Conservation (phyloP, 2,113 vertebrate genomes). For the Ophiodon elongatus region DNA sequence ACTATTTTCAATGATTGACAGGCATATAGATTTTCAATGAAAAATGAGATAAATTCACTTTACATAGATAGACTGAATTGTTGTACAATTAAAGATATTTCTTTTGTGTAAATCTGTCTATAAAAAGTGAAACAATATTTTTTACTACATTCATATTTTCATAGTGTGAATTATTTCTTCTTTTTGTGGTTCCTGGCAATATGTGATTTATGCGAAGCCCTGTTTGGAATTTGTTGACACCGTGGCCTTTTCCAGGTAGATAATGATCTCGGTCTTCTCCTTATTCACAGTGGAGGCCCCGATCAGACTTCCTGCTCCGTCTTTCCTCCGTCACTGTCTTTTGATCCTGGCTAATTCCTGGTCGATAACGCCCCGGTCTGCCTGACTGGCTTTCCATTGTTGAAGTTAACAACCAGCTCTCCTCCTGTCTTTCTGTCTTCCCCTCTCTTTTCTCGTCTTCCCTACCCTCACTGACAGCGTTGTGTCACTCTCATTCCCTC, state of each 20-base stretch:
- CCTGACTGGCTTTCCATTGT: conserved; percentile 3
- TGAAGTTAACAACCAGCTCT: not conserved
- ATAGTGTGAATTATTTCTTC: not conserved
- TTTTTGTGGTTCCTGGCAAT: not conserved
- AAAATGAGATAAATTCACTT: not conserved
- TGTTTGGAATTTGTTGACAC: conserved; percentile 3
- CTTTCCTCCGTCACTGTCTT: conserved; percentile 12
- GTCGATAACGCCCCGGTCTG: conserved; percentile 27
- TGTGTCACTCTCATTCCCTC: not conserved
- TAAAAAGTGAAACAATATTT: not conserved
- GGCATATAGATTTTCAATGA: not conserved
- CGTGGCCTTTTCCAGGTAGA: not conserved
- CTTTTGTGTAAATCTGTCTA: not conserved
- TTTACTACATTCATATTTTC: too few relatives aligned
- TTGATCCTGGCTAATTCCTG: conserved; percentile 41
- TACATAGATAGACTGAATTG: not conserved
- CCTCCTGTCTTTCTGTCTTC: not conserved
- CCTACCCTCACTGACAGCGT: conserved; percentile 3
- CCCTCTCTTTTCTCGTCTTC: conserved; percentile 1
- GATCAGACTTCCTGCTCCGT: conserved; percentile 5
- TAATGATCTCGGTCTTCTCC: not conserved
- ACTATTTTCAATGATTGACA: too few relatives aligned
- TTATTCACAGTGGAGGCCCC: not conserved
- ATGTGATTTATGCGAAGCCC: not conserved
- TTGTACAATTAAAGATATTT: not conserved